Evolutionary conservation across 2,888 invertebrate genomes (phyloP), one percentile per base, ranked within the genome.

Genomic region (Zootermopsis nevadensis): DNA sequence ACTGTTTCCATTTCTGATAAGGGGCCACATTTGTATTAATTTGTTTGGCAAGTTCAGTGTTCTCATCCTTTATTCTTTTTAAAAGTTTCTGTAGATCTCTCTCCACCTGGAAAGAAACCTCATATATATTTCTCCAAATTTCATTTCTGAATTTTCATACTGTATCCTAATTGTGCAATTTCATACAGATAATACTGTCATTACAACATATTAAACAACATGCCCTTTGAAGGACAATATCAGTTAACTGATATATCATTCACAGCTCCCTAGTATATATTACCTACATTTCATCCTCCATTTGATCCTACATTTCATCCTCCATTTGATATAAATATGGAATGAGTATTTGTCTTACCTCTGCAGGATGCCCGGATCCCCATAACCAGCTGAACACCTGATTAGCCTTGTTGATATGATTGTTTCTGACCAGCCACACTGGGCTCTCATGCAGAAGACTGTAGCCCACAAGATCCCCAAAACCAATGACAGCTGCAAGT

Each of bases 341-440:
- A 38, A 48, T 48, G 48, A 12, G 15, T 48, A 12, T 48, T 4
- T 48, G 19, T 48, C 48, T 60, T 27, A 60, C 60, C 60, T 60
- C n/a, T 4, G 15, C n/a, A 6, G n/a, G 60, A n/a, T 74, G 74
- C 3, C 24, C 2, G 3, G 33, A 0, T 33, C 38, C 38, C 74
- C 74, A 74, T 24, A 74, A 35, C 74, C 74, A 74, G 8, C 33
- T 74, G 38, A 38, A 74, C 6, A 74, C 74, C n/a, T 38, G 1
- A 8, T 10, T 38, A 6, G 74, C 74, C n/a, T 74, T 3, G 74
- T 38, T 22, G n/a, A 74, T 22, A n/a, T n/a, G 35, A 24, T 74
- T 38, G 42, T 74, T 74, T 38, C 74, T 74, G n/a, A 74, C 74
- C 22, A 74, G 31, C 74, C 74, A 74, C 24, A 74, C 74, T 24